Conservation (phyloP, 2,113 vertebrate genomes). For the Colaptes auratus region DNA sequence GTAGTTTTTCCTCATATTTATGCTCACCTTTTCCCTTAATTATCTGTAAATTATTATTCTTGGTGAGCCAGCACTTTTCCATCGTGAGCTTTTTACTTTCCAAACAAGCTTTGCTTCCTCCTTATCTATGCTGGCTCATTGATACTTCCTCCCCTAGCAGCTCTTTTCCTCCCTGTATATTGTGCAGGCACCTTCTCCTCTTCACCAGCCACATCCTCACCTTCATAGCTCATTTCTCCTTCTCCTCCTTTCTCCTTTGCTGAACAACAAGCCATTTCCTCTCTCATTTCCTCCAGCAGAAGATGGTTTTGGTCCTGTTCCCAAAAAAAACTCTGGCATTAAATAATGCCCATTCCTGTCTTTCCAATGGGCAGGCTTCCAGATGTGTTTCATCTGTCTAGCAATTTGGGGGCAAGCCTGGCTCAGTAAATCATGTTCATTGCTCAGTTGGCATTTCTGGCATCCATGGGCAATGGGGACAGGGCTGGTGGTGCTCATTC, state of each 20-base stretch:
- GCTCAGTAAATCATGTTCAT: slow-evolving; percentile 12
- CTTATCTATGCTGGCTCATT: slow-evolving; percentile 59
- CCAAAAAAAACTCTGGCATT: slow-evolving; percentile 78
- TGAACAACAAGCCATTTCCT: slow-evolving; percentile 82
- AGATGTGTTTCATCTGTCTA: slow-evolving; percentile 65
- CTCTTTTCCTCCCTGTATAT: slow-evolving; percentile 10
- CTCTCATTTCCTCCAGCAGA: slow-evolving; percentile 82
- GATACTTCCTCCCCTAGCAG: slow-evolving; percentile 43
- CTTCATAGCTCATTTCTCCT: slow-evolving; percentile 65
- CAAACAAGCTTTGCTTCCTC: slow-evolving; percentile 57
- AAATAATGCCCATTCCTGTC: slow-evolving; percentile 71
- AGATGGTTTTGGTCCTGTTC: slow-evolving; percentile 83
- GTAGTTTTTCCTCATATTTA: slow-evolving; percentile 61
- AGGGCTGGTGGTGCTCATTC: background rate
- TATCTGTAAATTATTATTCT: slow-evolving; percentile 72
- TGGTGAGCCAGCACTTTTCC: slow-evolving; percentile 60
- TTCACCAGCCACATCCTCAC: slow-evolving; percentile 34
- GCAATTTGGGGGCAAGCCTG: background rate
- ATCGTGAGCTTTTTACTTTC: slow-evolving; percentile 64
- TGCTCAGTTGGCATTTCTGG: background rate
- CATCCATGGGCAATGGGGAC: background rate
- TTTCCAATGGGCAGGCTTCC: slow-evolving; percentile 76
- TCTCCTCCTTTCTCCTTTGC: slow-evolving; percentile 64
- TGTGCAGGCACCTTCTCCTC: background rate
- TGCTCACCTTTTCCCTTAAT: slow-evolving; percentile 68